phyloP scores from a whole-genome alignment of 2,888 invertebrate genomes.

The Acanthoscelides obtectus region DNA sequence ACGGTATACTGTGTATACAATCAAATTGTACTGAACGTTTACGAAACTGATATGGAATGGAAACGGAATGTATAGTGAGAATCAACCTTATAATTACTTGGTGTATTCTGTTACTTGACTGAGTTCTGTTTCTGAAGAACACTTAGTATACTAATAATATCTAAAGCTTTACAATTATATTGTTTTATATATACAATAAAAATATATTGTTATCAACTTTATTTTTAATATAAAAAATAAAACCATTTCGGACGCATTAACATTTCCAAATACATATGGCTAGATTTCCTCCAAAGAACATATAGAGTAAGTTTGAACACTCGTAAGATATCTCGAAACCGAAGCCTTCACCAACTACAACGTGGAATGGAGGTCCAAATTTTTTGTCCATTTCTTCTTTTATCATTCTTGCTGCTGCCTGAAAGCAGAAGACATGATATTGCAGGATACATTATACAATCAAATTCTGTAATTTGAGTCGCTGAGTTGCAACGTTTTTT shows the following conservation, averaged over 20 bases:
- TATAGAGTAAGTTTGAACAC: conserved; percentile 77
- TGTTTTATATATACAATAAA: conserved; percentile 7
- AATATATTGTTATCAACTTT: conserved; percentile 17
- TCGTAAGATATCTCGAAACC: conserved; percentile 92
- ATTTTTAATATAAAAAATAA: not conserved
- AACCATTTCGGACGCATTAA: conserved; percentile 38
- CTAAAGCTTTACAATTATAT: conserved; percentile 16
- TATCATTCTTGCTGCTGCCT: conserved; percentile 88
- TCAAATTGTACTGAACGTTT: too few relatives aligned
- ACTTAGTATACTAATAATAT: conserved; percentile 18
- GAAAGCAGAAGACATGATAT: too few relatives aligned
- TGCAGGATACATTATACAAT: too few relatives aligned
- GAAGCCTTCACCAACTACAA: conserved; percentile 93
- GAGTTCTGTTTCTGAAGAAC: conserved; percentile 16
- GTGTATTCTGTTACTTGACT: conserved; percentile 15
- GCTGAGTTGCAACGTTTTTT: too few relatives aligned
- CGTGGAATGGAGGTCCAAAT: conserved; percentile 91
- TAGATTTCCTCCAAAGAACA: conserved; percentile 88
- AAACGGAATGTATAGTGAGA: too few relatives aligned
- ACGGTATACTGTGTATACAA: too few relatives aligned
- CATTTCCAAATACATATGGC: conserved; percentile 90
- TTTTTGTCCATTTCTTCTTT: conserved; percentile 95
- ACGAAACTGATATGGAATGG: too few relatives aligned
- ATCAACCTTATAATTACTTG: not conserved
- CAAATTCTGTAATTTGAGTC: too few relatives aligned